Conservation (phyloP, 2,797 vertebrate genomes). For the Danio tinwini region DNA sequence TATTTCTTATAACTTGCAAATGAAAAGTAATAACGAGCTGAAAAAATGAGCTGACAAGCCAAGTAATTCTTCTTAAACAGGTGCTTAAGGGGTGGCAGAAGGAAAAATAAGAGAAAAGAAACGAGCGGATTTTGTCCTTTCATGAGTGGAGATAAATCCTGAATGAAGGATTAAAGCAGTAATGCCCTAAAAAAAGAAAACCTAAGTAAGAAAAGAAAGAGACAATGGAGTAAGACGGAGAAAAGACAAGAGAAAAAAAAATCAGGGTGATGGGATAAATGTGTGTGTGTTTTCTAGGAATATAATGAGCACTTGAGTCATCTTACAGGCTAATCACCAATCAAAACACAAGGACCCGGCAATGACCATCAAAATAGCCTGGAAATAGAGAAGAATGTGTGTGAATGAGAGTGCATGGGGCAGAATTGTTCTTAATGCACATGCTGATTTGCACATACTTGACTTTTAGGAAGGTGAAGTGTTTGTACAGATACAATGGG, state of each 20-base stretch:
- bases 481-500: conserved; percentile 1
- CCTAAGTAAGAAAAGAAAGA: neutral
- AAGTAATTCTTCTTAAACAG: conserved; percentile 8
- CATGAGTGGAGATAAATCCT: conserved; percentile 19
- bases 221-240: conserved; percentile 12
- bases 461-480: conserved; percentile 23
- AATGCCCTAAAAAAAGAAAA: conserved; percentile 22
- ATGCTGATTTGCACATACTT: conserved; percentile 4
- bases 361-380: conserved; percentile 25
- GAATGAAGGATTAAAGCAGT: conserved; percentile 26
- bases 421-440: conserved; percentile 2
- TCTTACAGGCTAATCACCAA: conserved; percentile 7
- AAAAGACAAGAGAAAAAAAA: conserved; percentile 35
- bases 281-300: conserved; percentile 4
- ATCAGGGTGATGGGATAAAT: conserved; percentile 22
- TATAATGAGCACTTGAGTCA: conserved; percentile 31
- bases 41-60: neutral
- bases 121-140: conserved; percentile 29
- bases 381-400: conserved; percentile 11
- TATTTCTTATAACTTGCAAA: neutral
- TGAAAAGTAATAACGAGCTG: neutral
- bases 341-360: conserved; percentile 30
- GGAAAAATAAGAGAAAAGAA: conserved; percentile 20
- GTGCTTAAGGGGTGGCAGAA: neutral
- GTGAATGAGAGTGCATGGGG: neutral